phyloP scores from a whole-genome alignment of 2,888 invertebrate species.

The Yponomeuta cagnagella region DNA sequence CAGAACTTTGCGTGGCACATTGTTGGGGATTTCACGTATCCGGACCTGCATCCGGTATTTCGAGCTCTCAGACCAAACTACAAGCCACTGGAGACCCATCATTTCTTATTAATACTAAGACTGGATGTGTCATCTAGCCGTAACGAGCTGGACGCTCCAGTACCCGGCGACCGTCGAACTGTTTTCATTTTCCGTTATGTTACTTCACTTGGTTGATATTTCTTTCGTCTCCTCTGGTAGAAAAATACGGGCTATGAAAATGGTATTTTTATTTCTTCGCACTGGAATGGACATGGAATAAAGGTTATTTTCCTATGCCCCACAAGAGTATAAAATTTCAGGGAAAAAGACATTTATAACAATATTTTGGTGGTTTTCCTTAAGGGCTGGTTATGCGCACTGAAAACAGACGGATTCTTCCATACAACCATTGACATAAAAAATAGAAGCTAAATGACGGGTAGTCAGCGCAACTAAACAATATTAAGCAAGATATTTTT shows the following conservation, averaged over 20 bases:
- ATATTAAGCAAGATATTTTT: too few species aligned
- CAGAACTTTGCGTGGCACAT: neutral
- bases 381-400: too few species aligned
- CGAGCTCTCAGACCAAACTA: neutral
- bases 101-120: neutral
- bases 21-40: conserved; percentile 1
- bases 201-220: neutral
- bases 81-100: neutral
- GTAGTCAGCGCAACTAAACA: too few species aligned
- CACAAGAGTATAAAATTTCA: neutral
- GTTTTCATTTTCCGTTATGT: neutral
- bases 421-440: too few species aligned
- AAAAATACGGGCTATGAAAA: neutral
- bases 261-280: neutral
- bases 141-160: neutral
- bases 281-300: neutral
- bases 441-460: too few species aligned
- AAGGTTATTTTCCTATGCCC: neutral
- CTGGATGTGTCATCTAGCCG: neutral
- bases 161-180: neutral
- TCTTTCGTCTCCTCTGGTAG: neutral
- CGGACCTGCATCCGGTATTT: neutral
- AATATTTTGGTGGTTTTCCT: neutral
- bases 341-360: neutral
- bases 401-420: too few species aligned